phyloP scores from a whole-genome alignment of 1,140 invertebrate species.

The Samia ricini region DNA sequence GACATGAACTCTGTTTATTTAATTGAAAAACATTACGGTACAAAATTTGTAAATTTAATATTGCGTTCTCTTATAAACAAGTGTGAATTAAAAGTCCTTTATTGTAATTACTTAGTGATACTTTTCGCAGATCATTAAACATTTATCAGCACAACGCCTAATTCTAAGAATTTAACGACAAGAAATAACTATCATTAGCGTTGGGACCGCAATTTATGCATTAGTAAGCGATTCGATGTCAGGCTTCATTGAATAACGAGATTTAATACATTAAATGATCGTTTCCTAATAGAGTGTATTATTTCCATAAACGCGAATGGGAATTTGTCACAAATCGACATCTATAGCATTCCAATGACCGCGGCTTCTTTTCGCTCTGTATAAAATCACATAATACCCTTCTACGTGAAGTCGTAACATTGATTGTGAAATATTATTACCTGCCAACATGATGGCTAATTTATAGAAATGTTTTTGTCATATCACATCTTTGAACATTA shows the following conservation, averaged over 20 bases:
- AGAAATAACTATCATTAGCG: constrained; percentile 21
- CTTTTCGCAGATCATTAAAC: constrained; percentile 14
- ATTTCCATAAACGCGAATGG: constrained; percentile 27
- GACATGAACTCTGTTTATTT: too few species aligned
- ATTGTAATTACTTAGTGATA: constrained; percentile 3
- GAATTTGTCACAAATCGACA: constrained; percentile 31
- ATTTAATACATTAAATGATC: constrained; percentile 30
- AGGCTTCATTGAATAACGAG: constrained; percentile 21
- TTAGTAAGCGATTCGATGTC: constrained; percentile 12
- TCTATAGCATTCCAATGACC: not conserved
- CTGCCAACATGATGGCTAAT: constrained; percentile 16
- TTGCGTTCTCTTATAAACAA: not conserved
- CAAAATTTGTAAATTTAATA: not conserved
- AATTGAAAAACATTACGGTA: not conserved
- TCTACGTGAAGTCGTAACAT: not conserved
- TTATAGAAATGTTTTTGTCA: not conserved
- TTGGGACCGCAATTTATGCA: constrained; percentile 22
- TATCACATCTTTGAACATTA: too few species aligned
- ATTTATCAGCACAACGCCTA: constrained; percentile 23
- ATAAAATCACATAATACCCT: constrained; percentile 14
- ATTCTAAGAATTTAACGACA: constrained; percentile 25
- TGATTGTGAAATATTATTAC: constrained; percentile 23
- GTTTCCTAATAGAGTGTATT: constrained; percentile 18
- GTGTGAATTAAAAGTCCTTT: not conserved
- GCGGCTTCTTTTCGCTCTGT: constrained; percentile 15